Base-by-base conservation (phyloP, 2,888 invertebrate genomes). In the Balanococcus diminutus region DNA sequence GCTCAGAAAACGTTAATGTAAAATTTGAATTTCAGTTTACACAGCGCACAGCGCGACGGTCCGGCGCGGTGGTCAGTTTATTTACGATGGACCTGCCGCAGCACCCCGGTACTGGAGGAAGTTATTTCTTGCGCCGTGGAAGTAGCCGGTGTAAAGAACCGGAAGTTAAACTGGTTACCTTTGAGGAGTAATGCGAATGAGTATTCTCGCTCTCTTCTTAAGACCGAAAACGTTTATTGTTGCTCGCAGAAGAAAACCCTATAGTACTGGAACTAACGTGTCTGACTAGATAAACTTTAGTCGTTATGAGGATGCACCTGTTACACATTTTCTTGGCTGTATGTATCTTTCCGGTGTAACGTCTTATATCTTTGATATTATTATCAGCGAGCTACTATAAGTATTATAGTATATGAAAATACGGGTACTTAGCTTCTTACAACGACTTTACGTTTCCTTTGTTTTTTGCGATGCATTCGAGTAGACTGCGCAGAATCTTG, bases 271-370 rank as follows among this genome's bases (percentile, higher is more conserved):
- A 84, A 84, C 84, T 84, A 84, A 84, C 84, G 67, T 84, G 84
- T 84, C 84, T 36, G 67, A 67, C 36, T 84, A 67, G 84, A 84
- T 84, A 72, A 84, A 67, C 67, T 67, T 72, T 42, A 84, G 67
- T 84, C 84, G 84, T 84, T 84, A 84, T 67, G 84, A 84, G 84
- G 84, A 84, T 84, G 84, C 84, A 84, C 84, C 84, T 84, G 84
- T 84, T 84, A 67, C 36, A 79, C 61, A 84, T 67, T 84, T 84
- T 84, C 72, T 72, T 39, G 16, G n/a, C 61, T 36, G 22, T 25
- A 56, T 28, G 36, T 61, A 72, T 84, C 84, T 84, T 84, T 84
- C 84, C 84, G 84, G 84, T 84, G 84, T 84, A 84, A 84, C 84
- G 84, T 84, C 84, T 84, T 84, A 19, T 83, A 36, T 84, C 84